phyloP scores from a whole-genome alignment of 30 jellyfish, hydroid and myxozoan species.

The Clytia hemisphaerica region DNA sequence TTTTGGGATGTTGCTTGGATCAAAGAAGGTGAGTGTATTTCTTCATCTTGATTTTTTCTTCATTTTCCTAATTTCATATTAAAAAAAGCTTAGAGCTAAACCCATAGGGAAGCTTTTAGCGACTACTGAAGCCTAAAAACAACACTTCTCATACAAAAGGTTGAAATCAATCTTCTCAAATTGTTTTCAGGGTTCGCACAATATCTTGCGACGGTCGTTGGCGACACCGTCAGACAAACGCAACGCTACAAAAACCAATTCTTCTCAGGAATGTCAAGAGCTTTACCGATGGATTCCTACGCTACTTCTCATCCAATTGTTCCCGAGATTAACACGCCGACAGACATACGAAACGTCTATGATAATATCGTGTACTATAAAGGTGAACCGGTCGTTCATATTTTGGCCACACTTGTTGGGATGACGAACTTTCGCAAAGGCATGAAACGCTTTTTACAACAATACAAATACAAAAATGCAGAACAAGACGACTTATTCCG shows the following conservation, averaged over 20 bases:
- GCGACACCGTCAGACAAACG: too few relatives aligned
- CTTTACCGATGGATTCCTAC: constrained; percentile 54
- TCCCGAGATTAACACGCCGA: constrained; percentile 20
- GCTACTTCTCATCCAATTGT: constrained; percentile 55
- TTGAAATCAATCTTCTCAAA: too few relatives aligned
- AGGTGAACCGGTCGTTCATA: constrained; percentile 74
- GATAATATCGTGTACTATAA: constrained; percentile 56
- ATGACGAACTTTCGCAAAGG: constrained; percentile 61
- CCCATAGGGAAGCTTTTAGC: too few relatives aligned
- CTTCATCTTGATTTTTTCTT: too few relatives aligned
- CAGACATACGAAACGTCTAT: constrained; percentile 41
- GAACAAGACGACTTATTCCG: constrained; percentile 74
- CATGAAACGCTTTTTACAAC: constrained; percentile 45
- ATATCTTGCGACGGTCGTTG: too few relatives aligned
- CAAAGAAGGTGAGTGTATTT: constrained; percentile 60
- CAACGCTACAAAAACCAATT: too few relatives aligned
- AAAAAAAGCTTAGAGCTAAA: too few relatives aligned
- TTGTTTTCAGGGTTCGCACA: too few relatives aligned
- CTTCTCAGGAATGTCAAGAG: too few relatives aligned
- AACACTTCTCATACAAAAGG: too few relatives aligned
- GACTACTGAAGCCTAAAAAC: too few relatives aligned
- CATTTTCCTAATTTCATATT: too few relatives aligned
- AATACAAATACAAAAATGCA: constrained; percentile 61
- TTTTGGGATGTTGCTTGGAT: constrained; percentile 87
- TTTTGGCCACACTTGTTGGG: constrained; percentile 67